Conservation (phyloP, 2,797 vertebrate species). For the Myotis findleyi region DNA sequence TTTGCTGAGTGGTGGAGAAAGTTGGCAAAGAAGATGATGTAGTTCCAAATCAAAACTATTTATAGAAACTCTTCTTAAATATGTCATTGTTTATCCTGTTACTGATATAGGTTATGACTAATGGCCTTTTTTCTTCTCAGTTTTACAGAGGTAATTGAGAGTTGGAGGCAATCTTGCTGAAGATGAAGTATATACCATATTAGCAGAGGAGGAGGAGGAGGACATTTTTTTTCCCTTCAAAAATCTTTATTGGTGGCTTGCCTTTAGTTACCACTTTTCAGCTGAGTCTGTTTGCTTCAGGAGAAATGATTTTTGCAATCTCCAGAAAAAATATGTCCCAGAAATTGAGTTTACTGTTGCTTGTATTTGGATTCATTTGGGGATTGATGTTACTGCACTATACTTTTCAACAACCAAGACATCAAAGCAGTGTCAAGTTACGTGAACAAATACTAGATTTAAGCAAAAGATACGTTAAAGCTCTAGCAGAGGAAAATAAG, state of each 20-base stretch:
- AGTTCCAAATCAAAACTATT: neutral
- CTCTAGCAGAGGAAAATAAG: slow-evolving; percentile 97
- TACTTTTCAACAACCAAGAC: slow-evolving; percentile 95
- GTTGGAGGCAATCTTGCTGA: slow-evolving; percentile 70
- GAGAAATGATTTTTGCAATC: slow-evolving; percentile 93
- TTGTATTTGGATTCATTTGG: slow-evolving; percentile 97
- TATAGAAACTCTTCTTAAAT: slow-evolving; percentile 36
- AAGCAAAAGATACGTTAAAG: slow-evolving; percentile 97
- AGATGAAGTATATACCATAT: slow-evolving; percentile 77
- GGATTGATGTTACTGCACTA: slow-evolving; percentile 96
- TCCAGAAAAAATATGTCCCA: slow-evolving; percentile 97
- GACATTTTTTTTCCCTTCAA: neutral
- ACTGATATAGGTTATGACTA: neutral
- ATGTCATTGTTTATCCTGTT: neutral
- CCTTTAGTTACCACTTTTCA: slow-evolving; percentile 28
- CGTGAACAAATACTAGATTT: slow-evolving; percentile 97
- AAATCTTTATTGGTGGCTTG: slow-evolving; percentile 60
- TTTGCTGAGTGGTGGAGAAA: slow-evolving; percentile 25
- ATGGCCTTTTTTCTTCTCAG: slow-evolving; percentile 35
- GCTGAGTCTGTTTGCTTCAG: slow-evolving; percentile 71
- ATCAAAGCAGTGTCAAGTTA: slow-evolving; percentile 95
- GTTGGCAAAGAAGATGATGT: slow-evolving; percentile 14
- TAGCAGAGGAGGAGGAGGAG: slow-evolving; percentile 70
- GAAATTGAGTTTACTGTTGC: slow-evolving; percentile 95
- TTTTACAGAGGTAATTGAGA: slow-evolving; percentile 68